Evolutionary conservation across 2,888 invertebrate genomes (phyloP).

Genomic region (Leptodirus hochenwartii): DNA sequence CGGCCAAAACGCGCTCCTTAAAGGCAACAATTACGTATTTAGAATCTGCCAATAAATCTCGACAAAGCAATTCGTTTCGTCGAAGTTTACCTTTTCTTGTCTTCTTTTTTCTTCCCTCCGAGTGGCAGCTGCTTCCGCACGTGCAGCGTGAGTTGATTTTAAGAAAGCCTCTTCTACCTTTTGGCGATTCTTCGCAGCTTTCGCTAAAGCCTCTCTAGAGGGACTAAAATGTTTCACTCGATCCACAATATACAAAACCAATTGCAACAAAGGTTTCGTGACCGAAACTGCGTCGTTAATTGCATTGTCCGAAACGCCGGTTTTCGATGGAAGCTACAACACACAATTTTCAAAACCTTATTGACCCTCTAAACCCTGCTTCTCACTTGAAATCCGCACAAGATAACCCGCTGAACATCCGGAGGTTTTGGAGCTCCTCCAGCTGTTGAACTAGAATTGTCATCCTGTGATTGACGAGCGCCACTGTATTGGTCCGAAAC

Average conservation of each 20-base stretch:
- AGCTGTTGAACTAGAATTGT: too few relatives aligned
- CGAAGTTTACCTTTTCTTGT: slow-evolving; percentile 83
- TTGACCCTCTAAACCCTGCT: too few relatives aligned
- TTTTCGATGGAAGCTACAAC: too few relatives aligned
- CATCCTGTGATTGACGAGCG: slow-evolving; percentile 63
- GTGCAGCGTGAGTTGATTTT: slow-evolving; percentile 87
- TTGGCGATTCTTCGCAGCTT: slow-evolving; percentile 88
- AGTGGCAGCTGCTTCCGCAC: slow-evolving; percentile 91
- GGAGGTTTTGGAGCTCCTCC: slow-evolving; percentile 36
- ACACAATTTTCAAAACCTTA: slow-evolving; percentile 1
- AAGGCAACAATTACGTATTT: too few relatives aligned
- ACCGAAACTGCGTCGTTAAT: slow-evolving; percentile 51
- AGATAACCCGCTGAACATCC: slow-evolving; percentile 22
- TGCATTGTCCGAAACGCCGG: too few relatives aligned
- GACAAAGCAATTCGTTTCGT: too few relatives aligned
- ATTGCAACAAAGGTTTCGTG: slow-evolving; percentile 61
- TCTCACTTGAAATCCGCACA: too few relatives aligned
- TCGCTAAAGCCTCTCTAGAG: slow-evolving; percentile 79
- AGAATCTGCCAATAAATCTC: too few relatives aligned
- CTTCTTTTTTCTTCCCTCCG: slow-evolving; percentile 84
- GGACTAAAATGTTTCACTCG: slow-evolving; percentile 73
- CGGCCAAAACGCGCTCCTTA: slow-evolving; percentile 77
- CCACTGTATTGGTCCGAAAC: slow-evolving; percentile 94
- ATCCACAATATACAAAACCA: slow-evolving; percentile 87
- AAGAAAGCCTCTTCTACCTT: slow-evolving; percentile 87